These are phyloP conservation scores for Triops longicaudatus DNA, from an alignment of 1,140 invertebrate species.

Conservation along the genomic window DNA sequence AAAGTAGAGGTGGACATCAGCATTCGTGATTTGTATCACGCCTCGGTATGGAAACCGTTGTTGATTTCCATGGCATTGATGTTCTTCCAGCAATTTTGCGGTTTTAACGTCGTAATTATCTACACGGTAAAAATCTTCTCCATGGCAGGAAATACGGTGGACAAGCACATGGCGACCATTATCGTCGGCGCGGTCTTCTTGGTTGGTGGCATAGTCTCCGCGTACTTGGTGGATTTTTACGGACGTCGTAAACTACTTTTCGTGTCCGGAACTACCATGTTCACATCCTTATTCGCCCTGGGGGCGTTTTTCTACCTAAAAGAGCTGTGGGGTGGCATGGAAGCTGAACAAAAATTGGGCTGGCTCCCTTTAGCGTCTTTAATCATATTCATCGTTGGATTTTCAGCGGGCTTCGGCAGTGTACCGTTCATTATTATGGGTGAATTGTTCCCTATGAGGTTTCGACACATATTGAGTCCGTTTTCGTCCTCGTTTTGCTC, in stretches of 20 bases:
- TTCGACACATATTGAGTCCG: slow-evolving; percentile 41
- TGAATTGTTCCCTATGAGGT: slow-evolving; percentile 50
- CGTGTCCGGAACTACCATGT: slow-evolving; percentile 42
- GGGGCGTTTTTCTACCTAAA: slow-evolving; percentile 39
- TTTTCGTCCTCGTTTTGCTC: slow-evolving; percentile 60
- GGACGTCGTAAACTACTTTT: slow-evolving; percentile 47
- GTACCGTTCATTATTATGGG: slow-evolving; percentile 45
- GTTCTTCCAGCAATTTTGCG: slow-evolving; percentile 57
- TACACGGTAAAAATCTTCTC: slow-evolving; percentile 51
- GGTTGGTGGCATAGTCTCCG: slow-evolving; percentile 55
- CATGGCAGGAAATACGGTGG: slow-evolving; percentile 34
- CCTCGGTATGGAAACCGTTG: slow-evolving; percentile 24
- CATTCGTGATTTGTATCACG: slow-evolving; percentile 12
- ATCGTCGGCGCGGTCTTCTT: slow-evolving; percentile 71
- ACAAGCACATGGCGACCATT: slow-evolving; percentile 41
- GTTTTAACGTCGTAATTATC: slow-evolving; percentile 57
- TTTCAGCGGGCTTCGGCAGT: slow-evolving; percentile 45
- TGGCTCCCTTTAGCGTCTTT: slow-evolving; percentile 46
- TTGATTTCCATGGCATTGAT: slow-evolving; percentile 42
- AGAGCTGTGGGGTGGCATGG: slow-evolving; percentile 31
- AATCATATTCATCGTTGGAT: slow-evolving; percentile 47
- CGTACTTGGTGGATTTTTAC: slow-evolving; percentile 49
- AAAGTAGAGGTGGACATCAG: not conserved
- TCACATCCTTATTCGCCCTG: slow-evolving; percentile 35
- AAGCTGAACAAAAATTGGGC: slow-evolving; percentile 34